Evolutionary conservation across 1,140 invertebrate species (phyloP), one percentile per base, ranked within the genome.

Genomic region (Cardiocondyla obscurior): DNA sequence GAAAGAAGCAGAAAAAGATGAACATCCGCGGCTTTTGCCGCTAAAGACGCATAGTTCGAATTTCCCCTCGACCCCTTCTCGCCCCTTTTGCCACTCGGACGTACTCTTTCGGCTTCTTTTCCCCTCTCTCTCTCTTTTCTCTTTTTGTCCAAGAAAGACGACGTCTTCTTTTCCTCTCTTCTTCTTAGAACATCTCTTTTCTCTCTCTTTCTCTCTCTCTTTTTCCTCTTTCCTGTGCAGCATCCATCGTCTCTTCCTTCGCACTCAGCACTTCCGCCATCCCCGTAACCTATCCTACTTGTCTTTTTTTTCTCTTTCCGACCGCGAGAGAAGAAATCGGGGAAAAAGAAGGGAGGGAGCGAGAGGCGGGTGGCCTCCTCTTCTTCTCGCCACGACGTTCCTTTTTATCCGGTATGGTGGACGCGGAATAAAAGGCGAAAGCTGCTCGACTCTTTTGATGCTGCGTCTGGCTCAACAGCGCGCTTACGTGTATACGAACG

Each of bases 401-500:
- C 81, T 85, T 82, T 85, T 87, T 85, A 83, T 85, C 81, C 83
- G 79, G 36, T 60, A 73, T 58, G 39, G 53, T 81, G 84, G 65
- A 84, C 82, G 62, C 64, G 57, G 82, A 87, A 87, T 87, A 85
- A 83, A 85, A 87, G 84, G 39, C 82, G 73, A 85, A 84, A 85
- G 84, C 82, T 74, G 84, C 73, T 84, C 84, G 84, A 60, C 70
- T 83, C 84, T 83, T 83, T 77, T 72, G 58, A 85, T 83, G 83
- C 58, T 76, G 42, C 83, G 79, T 85, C 83, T 83, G 58, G 69
- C 69, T 84, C 77, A 81, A 58, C 83, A 69, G 81, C 84, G 64
- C 82, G 36, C n/a, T 85, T 83, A 83, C 69, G 58, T 83, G 55
- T 60, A 30, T 28, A 74, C 55, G 79, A 46, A 60, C 57, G 39